Conservation (phyloP, 2,797 vertebrate species). For the Myotis vivesi region DNA sequence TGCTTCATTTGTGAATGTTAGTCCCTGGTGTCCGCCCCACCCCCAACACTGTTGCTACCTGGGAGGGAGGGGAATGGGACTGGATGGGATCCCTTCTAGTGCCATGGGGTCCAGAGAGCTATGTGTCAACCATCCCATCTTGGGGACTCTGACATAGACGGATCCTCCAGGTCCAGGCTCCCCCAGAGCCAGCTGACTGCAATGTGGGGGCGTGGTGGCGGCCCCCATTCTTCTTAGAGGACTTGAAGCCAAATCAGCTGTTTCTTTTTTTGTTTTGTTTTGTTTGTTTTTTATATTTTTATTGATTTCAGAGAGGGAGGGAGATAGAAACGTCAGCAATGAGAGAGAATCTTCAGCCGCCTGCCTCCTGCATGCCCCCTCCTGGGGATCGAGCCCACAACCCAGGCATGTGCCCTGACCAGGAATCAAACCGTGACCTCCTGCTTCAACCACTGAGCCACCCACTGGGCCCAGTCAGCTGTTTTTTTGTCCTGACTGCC, state of each 20-base stretch:
- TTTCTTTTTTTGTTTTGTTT: not conserved
- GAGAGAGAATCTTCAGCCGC: too few species aligned
- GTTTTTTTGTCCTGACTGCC: not conserved
- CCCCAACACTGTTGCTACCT: not conserved
- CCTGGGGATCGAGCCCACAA: too few species aligned
- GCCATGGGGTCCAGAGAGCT: not conserved
- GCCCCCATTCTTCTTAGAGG: not conserved
- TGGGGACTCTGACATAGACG: not conserved
- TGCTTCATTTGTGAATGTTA: not conserved
- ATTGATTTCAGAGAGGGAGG: too few species aligned
- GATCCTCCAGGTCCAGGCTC: not conserved
- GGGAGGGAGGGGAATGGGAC: not conserved
- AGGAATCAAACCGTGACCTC: too few species aligned
- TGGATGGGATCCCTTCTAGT: not conserved
- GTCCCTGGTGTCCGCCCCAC: not conserved
- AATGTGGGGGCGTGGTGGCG: fast-evolving
- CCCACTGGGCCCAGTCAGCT: not conserved
- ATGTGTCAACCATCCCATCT: not conserved
- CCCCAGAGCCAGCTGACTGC: not conserved
- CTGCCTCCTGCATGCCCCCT: too few species aligned
- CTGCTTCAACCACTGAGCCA: too few species aligned
- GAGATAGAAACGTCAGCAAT: too few species aligned
- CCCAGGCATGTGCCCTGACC: too few species aligned
- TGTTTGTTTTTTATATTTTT: too few species aligned
- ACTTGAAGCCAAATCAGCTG: not conserved